Evolutionary conservation across 1,140 invertebrate species (phyloP).

Genomic region (Eueides isabella): DNA sequence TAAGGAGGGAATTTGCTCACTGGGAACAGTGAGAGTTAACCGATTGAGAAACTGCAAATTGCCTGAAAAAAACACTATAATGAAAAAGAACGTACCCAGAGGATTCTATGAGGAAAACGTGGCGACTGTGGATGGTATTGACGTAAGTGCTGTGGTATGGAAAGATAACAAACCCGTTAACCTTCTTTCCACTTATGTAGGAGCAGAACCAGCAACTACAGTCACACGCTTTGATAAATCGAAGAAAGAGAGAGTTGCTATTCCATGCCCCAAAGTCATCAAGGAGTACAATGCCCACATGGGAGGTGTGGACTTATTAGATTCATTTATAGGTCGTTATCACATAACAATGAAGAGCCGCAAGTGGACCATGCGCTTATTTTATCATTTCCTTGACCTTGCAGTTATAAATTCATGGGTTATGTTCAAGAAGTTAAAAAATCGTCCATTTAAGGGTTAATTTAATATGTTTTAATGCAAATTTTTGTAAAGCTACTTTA

Average conservation of each 20-base stretch:
- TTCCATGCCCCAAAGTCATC: not conserved
- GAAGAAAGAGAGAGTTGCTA: not conserved
- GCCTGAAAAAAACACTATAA: too few relatives aligned
- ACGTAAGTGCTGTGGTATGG: conserved; percentile 1
- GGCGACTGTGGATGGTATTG: too few relatives aligned
- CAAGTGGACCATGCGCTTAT: not conserved
- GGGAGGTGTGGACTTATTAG: not conserved
- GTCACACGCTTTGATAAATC: not conserved
- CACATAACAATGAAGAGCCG: not conserved
- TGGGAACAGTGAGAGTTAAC: too few relatives aligned
- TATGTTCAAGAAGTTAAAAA: conserved; percentile 46
- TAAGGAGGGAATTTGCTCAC: too few relatives aligned
- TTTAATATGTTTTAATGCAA: too few relatives aligned
- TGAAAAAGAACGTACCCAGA: too few relatives aligned
- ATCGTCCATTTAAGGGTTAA: not conserved
- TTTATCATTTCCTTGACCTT: conserved; percentile 49
- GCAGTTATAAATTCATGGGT: conserved; percentile 58
- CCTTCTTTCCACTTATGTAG: conserved; percentile 1
- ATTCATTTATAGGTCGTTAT: not conserved
- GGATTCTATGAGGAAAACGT: too few relatives aligned
- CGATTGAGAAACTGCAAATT: too few relatives aligned
- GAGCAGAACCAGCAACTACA: conserved; percentile 3
- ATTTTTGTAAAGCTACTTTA: too few relatives aligned
- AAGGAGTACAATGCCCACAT: not conserved
- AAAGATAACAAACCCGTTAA: conserved; percentile 2